Percentiles rank a stretch among this genome's conserved stretches.
phyloP scores from a whole-genome alignment of 2,797 vertebrate genomes.

The Poeciliopsis gracilis region DNA sequence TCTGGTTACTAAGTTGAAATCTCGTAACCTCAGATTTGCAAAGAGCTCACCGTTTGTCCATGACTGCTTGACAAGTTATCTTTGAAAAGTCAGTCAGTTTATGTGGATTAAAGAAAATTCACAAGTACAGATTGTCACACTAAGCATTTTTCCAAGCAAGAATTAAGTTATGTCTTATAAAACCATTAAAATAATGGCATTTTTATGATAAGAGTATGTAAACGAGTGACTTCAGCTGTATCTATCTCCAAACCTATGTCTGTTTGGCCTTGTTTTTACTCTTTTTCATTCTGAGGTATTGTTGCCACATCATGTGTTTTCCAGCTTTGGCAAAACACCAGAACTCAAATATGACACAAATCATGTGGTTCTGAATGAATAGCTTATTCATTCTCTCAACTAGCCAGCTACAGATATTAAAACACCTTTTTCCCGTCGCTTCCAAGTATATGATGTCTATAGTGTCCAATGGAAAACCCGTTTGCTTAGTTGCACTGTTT shows the following conservation, averaged over 20 bases:
- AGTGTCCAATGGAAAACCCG: constrained; percentile 53
- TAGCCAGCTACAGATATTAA: constrained; percentile 13
- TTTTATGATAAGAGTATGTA: neutral
- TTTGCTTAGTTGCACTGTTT: constrained; percentile 64
- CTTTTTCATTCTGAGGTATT: neutral
- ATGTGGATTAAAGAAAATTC: neutral
- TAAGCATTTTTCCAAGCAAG: too few relatives aligned
- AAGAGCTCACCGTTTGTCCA: neutral
- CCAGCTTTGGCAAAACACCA: constrained; percentile 23
- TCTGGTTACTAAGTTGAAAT: neutral
- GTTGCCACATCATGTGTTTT: constrained; percentile 31
- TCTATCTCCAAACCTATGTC: neutral
- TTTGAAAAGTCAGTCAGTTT: neutral
- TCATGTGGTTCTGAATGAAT: constrained; percentile 54
- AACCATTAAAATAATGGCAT: neutral
- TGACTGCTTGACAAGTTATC: neutral
- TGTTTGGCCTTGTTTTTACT: constrained; percentile 18
- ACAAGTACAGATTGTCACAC: neutral
- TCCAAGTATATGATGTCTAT: constrained; percentile 29
- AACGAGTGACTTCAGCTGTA: too few relatives aligned
- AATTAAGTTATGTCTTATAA: neutral
- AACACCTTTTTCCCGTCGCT: constrained; percentile 27
- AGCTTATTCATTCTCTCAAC: constrained; percentile 29
- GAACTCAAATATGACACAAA: constrained; percentile 35
- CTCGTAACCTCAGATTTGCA: neutral